A percentile compares a stretch with the other conserved stretches of the same genome.
Conservation (phyloP, 2,113 vertebrate species). For the Axis porcinus region DNA sequence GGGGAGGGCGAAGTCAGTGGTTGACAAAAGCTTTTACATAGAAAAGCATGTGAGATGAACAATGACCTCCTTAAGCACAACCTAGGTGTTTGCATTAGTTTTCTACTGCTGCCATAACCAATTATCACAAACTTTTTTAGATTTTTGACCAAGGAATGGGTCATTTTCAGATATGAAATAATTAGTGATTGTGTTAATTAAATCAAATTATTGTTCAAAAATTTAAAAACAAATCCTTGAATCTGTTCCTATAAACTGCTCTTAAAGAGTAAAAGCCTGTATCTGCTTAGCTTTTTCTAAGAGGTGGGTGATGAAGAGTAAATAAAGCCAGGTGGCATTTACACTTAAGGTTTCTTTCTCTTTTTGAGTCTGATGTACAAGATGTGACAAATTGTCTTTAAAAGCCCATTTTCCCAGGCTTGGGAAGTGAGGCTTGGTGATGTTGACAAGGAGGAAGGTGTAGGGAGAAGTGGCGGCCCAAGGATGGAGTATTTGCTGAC, state of each 20-base stretch:
- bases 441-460: not conserved
- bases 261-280: not conserved
- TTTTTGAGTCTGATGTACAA: not conserved
- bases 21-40: not conserved
- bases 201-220: not conserved
- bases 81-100: not conserved
- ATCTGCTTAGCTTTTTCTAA: not conserved
- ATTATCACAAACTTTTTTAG: not conserved
- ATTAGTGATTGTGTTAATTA: not conserved
- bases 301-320: not conserved
- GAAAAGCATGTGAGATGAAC: not conserved
- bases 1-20: not conserved
- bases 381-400: not conserved
- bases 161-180: slow-evolving; percentile 3
- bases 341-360: not conserved
- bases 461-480: not conserved
- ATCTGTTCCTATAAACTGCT: not conserved
- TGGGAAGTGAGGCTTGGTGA: not conserved
- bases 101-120: not conserved
- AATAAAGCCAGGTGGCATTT: not conserved
- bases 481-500: not conserved
- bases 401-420: not conserved
- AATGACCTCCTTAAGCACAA: not conserved
- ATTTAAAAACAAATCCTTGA: not conserved
- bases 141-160: not conserved